A percentile compares a stretch with the other conserved stretches of the same genome.
phyloP scores from a whole-genome alignment of 2,113 vertebrate genomes.

The Hymenochirus boettgeri region DNA sequence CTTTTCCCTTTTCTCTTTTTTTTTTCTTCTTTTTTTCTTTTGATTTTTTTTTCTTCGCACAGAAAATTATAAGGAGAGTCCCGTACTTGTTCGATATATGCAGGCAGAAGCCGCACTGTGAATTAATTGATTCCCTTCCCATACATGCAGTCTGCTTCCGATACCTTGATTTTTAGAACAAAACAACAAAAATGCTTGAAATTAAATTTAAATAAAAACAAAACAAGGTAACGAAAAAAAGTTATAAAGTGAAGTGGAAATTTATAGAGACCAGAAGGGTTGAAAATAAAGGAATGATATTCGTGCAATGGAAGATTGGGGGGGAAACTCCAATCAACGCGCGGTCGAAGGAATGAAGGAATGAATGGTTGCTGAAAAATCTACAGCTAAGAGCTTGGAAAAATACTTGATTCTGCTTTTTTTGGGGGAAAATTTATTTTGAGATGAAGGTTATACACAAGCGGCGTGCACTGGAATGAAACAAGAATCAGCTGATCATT shows the following conservation, averaged over 20 bases:
- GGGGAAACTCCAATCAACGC: conserved; percentile 1
- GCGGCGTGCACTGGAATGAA: conserved; percentile 28
- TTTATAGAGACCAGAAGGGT: not conserved
- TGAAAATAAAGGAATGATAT: conserved; percentile 1
- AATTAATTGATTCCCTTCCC: conserved; percentile 42
- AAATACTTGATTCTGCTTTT: conserved; percentile 36
- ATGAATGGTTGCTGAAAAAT: not conserved
- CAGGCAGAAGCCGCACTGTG: conserved; percentile 47
- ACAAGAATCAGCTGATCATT: conserved; percentile 28
- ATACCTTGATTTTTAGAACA: conserved; percentile 25
- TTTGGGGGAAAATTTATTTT: too few relatives aligned
- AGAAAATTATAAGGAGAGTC: conserved; percentile 48
- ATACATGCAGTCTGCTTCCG: conserved; percentile 19
- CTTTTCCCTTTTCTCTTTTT: too few relatives aligned
- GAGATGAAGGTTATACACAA: conserved; percentile 31
- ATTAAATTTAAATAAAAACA: not conserved
- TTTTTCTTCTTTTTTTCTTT: not conserved
- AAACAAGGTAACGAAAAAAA: conserved; percentile 18
- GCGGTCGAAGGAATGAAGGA: too few relatives aligned
- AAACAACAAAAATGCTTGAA: conserved; percentile 6
- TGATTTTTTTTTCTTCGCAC: conserved; percentile 33
- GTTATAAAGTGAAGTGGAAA: conserved; percentile 3
- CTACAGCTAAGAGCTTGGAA: not conserved
- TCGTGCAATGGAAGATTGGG: conserved; percentile 11
- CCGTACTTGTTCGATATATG: conserved; percentile 42